Percentiles rank a stretch among this genome's conserved stretches.
Conservation (phyloP, 2,113 vertebrate genomes). For the Rhipidura dahli region DNA sequence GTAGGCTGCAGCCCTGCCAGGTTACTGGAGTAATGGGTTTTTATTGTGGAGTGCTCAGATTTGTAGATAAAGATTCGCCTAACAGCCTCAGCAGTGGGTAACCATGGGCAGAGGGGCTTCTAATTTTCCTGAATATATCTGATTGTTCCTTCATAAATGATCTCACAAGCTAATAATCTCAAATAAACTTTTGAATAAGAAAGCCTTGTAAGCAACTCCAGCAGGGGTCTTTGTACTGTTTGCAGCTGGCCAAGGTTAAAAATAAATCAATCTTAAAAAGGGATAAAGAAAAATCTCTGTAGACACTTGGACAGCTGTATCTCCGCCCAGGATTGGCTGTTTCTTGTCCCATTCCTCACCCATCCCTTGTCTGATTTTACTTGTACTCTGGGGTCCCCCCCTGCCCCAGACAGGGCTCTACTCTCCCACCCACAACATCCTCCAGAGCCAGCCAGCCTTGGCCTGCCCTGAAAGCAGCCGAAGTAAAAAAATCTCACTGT, state of each 20-base stretch:
- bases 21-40: background rate
- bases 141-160: background rate
- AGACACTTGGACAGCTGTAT: background rate
- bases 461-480: background rate
- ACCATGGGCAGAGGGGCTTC: background rate
- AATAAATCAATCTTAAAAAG: background rate
- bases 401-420: background rate
- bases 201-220: background rate
- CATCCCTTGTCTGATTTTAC: background rate
- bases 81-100: background rate
- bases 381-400: background rate
- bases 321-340: accelerated
- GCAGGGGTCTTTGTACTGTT: background rate
- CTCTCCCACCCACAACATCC: background rate
- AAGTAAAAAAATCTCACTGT: background rate
- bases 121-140: background rate
- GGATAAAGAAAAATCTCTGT: background rate
- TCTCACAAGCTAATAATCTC: background rate
- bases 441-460: background rate
- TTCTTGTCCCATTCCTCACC: background rate
- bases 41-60: background rate
- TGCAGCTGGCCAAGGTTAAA: background rate
- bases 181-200: slow-evolving; percentile 38
- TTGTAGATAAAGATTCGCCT: background rate
- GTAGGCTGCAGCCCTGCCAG: background rate